Evolutionary conservation across 2,113 vertebrate species (phyloP).

Genomic region (Merops nubicus): DNA sequence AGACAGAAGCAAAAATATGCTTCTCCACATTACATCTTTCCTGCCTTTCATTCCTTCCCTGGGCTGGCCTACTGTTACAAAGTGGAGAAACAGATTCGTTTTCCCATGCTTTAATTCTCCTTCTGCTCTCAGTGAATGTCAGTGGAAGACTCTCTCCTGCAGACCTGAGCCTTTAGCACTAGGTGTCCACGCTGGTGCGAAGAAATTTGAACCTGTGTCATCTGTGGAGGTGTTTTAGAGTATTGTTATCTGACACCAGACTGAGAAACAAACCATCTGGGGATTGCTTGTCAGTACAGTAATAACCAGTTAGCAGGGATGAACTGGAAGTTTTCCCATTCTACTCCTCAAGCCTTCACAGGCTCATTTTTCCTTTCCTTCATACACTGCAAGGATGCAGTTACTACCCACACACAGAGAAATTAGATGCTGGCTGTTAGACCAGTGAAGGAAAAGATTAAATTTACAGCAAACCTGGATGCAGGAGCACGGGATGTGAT

Average conservation of each 20-base stretch:
- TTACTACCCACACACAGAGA: not conserved
- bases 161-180: not conserved
- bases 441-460: not conserved
- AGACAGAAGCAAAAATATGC: not conserved
- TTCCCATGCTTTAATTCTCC: not conserved
- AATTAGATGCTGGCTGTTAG: not conserved
- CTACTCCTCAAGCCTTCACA: not conserved
- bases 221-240: not conserved
- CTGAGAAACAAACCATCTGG: not conserved
- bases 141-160: not conserved
- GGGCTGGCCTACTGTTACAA: not conserved
- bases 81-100: not conserved
- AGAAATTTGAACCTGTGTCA: not conserved
- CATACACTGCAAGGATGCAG: not conserved
- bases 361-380: not conserved
- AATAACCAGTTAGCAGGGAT: not conserved
- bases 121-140: not conserved
- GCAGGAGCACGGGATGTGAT: not conserved
- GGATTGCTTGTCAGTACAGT: not conserved
- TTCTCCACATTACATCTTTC: not conserved
- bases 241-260: not conserved
- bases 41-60: not conserved
- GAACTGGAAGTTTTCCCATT: not conserved
- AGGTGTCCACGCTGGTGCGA: fast-evolving
- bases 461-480: not conserved